A percentile compares a stretch with the other conserved stretches of the same genome.
These are phyloP conservation scores for Erynnis tages DNA, from an alignment of 2,888 invertebrate species.

Conservation along the genomic window DNA sequence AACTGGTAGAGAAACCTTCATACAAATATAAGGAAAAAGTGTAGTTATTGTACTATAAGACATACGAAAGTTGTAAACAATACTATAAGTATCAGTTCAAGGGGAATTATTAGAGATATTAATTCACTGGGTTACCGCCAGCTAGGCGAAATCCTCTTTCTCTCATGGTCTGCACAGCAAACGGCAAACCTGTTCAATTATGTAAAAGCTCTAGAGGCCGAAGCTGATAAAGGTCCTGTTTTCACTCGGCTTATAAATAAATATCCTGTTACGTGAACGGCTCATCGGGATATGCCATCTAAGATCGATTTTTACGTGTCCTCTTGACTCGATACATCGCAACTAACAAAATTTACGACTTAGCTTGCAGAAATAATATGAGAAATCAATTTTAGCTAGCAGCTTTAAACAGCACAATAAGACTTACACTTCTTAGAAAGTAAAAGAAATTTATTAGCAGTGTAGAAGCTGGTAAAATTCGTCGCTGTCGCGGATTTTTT, in stretches of 20 bases:
- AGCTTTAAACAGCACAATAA: too few relatives aligned
- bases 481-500: too few relatives aligned
- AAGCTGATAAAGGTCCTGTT: constrained; percentile 29
- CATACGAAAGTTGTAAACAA: background rate
- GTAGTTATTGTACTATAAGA: too few relatives aligned
- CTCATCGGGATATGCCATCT: constrained; percentile 11
- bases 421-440: too few relatives aligned
- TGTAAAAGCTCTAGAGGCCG: constrained; percentile 30
- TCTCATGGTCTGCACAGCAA: constrained; percentile 9
- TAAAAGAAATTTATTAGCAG: too few relatives aligned
- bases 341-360: background rate
- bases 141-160: background rate
- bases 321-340: background rate
- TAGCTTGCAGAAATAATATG: too few relatives aligned
- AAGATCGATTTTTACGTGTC: constrained; percentile 12
- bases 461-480: too few relatives aligned
- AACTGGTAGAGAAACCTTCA: too few relatives aligned
- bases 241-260: constrained; percentile 37
- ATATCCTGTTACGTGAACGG: constrained; percentile 26
- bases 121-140: background rate
- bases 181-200: constrained; percentile 34
- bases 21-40: too few relatives aligned
- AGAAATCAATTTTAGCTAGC: too few relatives aligned
- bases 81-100: background rate
- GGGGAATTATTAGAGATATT: background rate